Evolutionary conservation across 2,113 vertebrate species (phyloP), one percentile per base, ranked within the genome.

Genomic region (Semnornis frantzii): DNA sequence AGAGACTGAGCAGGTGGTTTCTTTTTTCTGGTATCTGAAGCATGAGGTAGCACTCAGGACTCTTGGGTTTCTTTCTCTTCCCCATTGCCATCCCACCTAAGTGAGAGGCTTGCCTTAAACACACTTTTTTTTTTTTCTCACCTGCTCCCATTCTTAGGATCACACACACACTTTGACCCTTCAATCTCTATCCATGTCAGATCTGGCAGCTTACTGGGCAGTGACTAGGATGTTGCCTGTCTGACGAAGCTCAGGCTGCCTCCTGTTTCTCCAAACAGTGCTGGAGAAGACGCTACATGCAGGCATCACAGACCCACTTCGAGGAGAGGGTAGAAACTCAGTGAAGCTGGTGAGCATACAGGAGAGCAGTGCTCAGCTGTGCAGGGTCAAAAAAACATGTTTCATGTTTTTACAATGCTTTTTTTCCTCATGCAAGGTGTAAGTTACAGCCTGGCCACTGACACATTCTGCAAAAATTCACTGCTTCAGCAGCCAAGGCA

Each of bases 11-110:
- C 37, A 25, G 10, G 23, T 23, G 42, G 6, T 68, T 78, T 75
- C 71, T 9, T 60, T 91, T 89, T 60, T 19, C 7, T 42, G 7
- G 8, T 48, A 24, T 79, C 54, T 71, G 58, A 82, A 85, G 28
- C 48, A 60, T 23, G 27, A 87, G 10, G 19, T 33, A 37, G 14
- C 0, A 1, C 5, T 2, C 2, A 87, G 9, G 7, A 3, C 34
- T 28, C 17, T 75, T 3, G 0, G 4, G 23, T 69, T 83, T 80
- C 50, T 75, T 90, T 63, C 23, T 65, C 2, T 86, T 84, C 75
- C 7, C 8, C 19, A 7, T 19, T 94, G 74, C 25, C 31, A 34
- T 75, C 27, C 12, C 17, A 78, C 5, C 3, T 24, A 39, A 63
- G 24, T 68, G 24, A 82, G 75, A 75, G 15, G 1, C 25, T 92